A percentile compares a stretch with the other conserved stretches of the same genome.
Conservation (phyloP, 2,113 vertebrate genomes). For the Falcunculus frontatus region DNA sequence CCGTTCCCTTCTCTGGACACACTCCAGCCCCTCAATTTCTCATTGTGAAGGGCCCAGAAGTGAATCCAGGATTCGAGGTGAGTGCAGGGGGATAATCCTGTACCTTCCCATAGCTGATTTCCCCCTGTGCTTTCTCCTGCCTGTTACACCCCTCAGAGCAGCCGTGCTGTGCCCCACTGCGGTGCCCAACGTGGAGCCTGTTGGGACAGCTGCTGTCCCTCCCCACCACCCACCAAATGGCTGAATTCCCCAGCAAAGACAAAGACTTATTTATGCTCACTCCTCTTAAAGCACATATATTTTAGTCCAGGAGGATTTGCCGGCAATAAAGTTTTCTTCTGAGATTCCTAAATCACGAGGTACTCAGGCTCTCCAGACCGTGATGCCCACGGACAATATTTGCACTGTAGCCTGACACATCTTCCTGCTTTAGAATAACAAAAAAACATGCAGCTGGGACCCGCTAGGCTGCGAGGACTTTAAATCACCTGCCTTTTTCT, state of each 20-base stretch:
- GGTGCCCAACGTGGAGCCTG: not conserved
- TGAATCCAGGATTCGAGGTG: not conserved
- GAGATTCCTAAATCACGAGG: slow-evolving; percentile 48
- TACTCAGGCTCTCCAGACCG: not conserved
- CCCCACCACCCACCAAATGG: not conserved
- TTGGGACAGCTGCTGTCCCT: not conserved
- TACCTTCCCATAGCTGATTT: not conserved
- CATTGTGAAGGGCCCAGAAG: fast-evolving
- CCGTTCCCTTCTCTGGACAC: fast-evolving
- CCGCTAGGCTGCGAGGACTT: not conserved
- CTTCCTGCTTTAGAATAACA: slow-evolving; percentile 48
- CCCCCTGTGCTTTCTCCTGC: not conserved
- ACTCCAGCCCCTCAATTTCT: fast-evolving
- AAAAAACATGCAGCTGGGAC: slow-evolving; percentile 29
- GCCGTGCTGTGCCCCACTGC: not conserved
- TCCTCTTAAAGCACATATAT: slow-evolving; percentile 6
- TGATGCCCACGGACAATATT: slow-evolving; percentile 37
- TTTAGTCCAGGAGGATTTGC: slow-evolving; percentile 29
- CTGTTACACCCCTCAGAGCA: not conserved
- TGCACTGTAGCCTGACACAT: slow-evolving; percentile 49
- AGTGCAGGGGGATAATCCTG: not conserved
- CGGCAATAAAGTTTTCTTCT: slow-evolving; percentile 32
- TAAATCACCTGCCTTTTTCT: slow-evolving; percentile 39
- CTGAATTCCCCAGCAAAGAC: slow-evolving; percentile 16
- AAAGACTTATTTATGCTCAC: slow-evolving; percentile 14